These are phyloP conservation scores for Mamestra brassicae DNA, from an alignment of 2,888 invertebrate genomes.

Conservation along the genomic window DNA sequence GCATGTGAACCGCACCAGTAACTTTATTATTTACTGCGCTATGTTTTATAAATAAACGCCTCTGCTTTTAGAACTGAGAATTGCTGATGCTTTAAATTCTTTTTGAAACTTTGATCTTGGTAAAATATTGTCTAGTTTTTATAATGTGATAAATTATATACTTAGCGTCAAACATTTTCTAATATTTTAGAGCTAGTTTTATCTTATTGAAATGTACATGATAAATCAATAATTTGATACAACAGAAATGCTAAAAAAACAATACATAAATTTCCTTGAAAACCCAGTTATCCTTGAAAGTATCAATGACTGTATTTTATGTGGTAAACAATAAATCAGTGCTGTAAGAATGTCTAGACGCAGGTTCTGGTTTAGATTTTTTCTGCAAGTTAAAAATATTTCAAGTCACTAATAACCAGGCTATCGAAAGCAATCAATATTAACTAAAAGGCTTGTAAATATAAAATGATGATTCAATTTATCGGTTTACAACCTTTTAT, in stretches of 20 bases:
- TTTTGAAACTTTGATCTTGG: neutral
- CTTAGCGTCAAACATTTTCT: conserved; percentile 1
- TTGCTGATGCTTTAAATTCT: conserved; percentile 13
- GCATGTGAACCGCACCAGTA: conserved; percentile 45
- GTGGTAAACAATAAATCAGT: conserved; percentile 59
- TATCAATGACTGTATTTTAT: conserved; percentile 48
- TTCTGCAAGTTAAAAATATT: conserved; percentile 49
- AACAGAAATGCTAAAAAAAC: conserved; percentile 20
- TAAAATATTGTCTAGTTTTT: neutral
- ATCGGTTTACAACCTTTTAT: conserved; percentile 38
- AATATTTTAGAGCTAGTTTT: neutral
- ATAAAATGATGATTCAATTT: conserved; percentile 54
- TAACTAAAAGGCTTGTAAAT: conserved; percentile 50
- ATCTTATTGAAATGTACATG: conserved; percentile 30
- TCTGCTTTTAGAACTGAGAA: conserved; percentile 16
- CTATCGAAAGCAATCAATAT: conserved; percentile 60
- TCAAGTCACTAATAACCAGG: conserved; percentile 41
- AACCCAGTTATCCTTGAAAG: conserved; percentile 46
- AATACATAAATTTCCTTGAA: conserved; percentile 27
- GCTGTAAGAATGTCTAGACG: conserved; percentile 52
- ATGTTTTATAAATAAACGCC: conserved; percentile 49
- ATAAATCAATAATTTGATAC: conserved; percentile 50
- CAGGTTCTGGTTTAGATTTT: conserved; percentile 32
- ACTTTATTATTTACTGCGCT: conserved; percentile 51
- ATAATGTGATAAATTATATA: neutral